Base-by-base conservation (phyloP, 2,888 invertebrate genomes). In the Clepsis dumicolana region DNA sequence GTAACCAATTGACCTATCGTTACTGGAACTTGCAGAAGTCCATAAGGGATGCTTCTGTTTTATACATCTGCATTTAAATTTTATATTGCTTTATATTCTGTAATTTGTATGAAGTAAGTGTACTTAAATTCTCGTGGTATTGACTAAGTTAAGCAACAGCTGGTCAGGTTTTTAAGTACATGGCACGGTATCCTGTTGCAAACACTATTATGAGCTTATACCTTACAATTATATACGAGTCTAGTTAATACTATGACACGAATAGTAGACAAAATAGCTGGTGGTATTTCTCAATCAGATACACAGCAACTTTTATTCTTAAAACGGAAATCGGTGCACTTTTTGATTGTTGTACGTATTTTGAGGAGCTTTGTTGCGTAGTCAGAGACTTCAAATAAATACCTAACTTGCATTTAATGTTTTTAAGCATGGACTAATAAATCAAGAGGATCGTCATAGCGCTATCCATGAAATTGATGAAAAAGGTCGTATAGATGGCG, bases 141-240 rank as follows among this genome's bases (percentile, higher is more conserved):
- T 44, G 10, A 44, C 18, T 18, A 41, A 16, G 16, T n/a, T 8
- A 16, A 16, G 21, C 24, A 21, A 35, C 50, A 25, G 18, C 54
- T 12, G 24, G 35, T 27, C 52, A 8, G 25, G 44, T 50, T 62
- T 63, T 62, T 62, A 62, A 66, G 35, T 21, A 62, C 8, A 56
- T 27, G 7, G 25, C 38, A n/a, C 54, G 35, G 21, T 48, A 62
- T 62, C 24, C 48, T 50, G 21, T 27, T n/a, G 21, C 48, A 21
- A 48, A 48, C 16, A 44, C 21, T 48, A 4, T 48, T 21, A 21
- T 48, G 21, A 48, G 21, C 21, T n/a, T 18, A n/a, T 12, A 10
- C 10, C 12, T 48, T 12, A 21, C 12, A 21, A 35, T 14, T 12
- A 16, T 16, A 44, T 8, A 18, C 10, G 12, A 12, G 12, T 10